These are phyloP conservation scores for Phyllotreta striolata DNA, from an alignment of 2,888 invertebrate species.

Conservation along the genomic window DNA sequence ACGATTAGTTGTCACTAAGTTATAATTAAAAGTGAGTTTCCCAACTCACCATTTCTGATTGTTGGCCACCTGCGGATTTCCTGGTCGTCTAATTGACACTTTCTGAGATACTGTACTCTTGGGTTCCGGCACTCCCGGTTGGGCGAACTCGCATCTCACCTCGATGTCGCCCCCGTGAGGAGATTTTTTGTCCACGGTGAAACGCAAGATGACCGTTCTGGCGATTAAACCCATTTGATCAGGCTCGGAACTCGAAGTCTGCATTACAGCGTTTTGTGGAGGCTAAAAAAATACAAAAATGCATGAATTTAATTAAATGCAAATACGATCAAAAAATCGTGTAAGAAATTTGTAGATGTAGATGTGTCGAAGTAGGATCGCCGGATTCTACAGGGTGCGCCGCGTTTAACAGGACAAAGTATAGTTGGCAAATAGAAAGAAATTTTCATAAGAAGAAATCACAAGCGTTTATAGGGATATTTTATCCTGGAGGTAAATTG, in stretches of 20 bases:
- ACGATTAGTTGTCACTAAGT: too few species aligned
- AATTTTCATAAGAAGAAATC: too few species aligned
- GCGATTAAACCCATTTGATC: conserved; percentile 50
- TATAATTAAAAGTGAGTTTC: too few species aligned
- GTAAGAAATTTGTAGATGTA: too few species aligned
- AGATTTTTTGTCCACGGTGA: conserved; percentile 51
- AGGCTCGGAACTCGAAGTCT: conserved; percentile 51
- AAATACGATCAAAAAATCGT: background rate
- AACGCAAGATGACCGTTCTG: conserved; percentile 50
- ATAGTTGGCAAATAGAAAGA: too few species aligned
- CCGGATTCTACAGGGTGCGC: too few species aligned
- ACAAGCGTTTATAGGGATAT: too few species aligned
- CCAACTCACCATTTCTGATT: conserved; percentile 46
- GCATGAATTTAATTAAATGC: background rate
- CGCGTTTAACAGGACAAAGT: too few species aligned
- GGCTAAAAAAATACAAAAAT: conserved; percentile 47
- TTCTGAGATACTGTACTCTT: conserved; percentile 49
- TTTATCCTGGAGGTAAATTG: too few species aligned
- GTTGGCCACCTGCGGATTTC: conserved; percentile 48
- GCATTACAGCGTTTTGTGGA: conserved; percentile 47
- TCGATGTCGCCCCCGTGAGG: conserved; percentile 51
- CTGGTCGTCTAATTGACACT: conserved; percentile 44
- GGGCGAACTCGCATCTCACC: conserved; percentile 54
- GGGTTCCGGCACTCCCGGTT: conserved; percentile 54
- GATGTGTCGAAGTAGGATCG: background rate